Evolutionary conservation across 2,113 vertebrate species (phyloP).

Genomic region (Actenoides hombroni): DNA sequence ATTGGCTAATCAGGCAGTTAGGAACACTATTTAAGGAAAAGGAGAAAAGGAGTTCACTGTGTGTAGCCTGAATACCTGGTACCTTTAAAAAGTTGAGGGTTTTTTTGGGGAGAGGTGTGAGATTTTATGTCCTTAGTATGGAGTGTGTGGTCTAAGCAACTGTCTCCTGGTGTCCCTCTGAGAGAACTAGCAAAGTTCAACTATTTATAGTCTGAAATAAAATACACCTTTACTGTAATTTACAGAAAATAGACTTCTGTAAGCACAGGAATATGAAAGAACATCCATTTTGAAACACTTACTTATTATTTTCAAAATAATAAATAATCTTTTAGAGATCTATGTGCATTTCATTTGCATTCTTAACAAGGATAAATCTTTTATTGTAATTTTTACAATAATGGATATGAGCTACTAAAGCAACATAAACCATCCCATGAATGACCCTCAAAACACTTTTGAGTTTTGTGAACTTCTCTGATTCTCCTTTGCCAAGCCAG

Average conservation of each 20-base stretch:
- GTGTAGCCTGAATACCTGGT: background rate
- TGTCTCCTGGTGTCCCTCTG: constrained; percentile 1
- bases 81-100: background rate
- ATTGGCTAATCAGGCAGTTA: background rate
- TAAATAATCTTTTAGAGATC: constrained; percentile 2
- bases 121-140: constrained; percentile 3
- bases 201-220: constrained; percentile 63
- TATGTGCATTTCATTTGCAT: constrained; percentile 16
- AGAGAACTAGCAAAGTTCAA: constrained; percentile 49
- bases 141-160: constrained; percentile 40
- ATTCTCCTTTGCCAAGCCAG: background rate
- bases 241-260: constrained; percentile 67
- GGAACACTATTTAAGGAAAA: constrained; percentile 11
- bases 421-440: background rate
- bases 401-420: background rate
- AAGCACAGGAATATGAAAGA: constrained; percentile 35
- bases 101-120: background rate
- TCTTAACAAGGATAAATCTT: background rate
- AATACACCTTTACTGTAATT: constrained; percentile 65
- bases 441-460: background rate
- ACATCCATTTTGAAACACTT: constrained; percentile 42
- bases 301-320: constrained; percentile 5
- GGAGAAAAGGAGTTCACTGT: background rate
- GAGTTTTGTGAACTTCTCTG: background rate
- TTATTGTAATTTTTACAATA: background rate